Evolutionary conservation across 2,888 invertebrate species (phyloP), one percentile per base, ranked within the genome.

Genomic region (Minunthozetes semirufus): DNA sequence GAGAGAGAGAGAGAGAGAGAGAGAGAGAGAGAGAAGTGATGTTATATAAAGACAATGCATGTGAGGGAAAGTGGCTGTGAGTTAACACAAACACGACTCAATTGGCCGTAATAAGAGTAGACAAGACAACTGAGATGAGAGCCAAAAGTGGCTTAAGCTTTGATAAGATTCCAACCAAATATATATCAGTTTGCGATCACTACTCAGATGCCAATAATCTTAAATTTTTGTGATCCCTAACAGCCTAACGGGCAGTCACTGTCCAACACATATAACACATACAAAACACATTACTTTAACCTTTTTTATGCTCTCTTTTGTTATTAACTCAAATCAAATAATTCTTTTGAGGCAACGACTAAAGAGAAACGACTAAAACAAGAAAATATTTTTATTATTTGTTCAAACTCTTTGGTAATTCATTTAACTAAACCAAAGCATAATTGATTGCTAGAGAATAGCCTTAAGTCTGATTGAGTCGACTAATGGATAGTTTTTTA

Each of bases 81-180:
- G 48, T 70, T 46, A 70, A 27, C 46, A 70, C 46, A 48, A 70
- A 68, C 38, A 66, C 22, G 42, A 63, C 70, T 70, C 70, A 70
- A 70, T 70, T 70, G 70, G 46, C 19, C 27, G 70, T 70, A 70
- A 70, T 70, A 70, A 70, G 70, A 70, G 70, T 70, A 70, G 70
- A 70, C 70, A 70, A 70, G 70, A 70, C 70, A 70, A 70, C 48
- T 70, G 46, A 70, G 42, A 70, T 70, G 70, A 70, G 66, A 66
- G 70, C 22, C 70, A 25, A 70, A 46, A 70, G 42, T 70, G 70
- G 70, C 48, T 25, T 70, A 48, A 70, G 70, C 70, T 70, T 70
- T 70, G 27, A 70, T 70, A 22, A 66, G n/a, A 66, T 27, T 29
- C 19, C 33, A 27, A 29, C 38, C 33, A 59, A 29, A 27, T 66